Base-by-base conservation (phyloP, 2,888 invertebrate genomes). In the Coronaproctus castanopsis region DNA sequence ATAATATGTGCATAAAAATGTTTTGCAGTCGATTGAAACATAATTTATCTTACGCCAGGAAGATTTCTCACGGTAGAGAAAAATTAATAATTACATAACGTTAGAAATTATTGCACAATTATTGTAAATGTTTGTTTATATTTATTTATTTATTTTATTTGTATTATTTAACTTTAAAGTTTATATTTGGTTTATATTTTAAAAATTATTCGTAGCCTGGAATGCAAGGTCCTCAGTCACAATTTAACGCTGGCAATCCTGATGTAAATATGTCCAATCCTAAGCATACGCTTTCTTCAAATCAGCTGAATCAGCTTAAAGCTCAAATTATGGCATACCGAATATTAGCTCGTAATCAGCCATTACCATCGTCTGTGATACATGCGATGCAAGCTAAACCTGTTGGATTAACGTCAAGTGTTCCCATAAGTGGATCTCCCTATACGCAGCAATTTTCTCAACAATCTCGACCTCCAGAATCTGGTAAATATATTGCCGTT, bases 271-370 rank as follows among this genome's bases (percentile, higher is more conserved):
- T 52, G 54, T 54, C 54, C 19, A n/a, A 20, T 14, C 54, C 50
- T 2, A 54, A 21, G 55, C 58, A 54, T 3, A 24, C 20, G 19
- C 55, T 58, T 21, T 19, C 80, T 63, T 79, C 82, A 60, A 78
- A 78, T 63, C 95, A 96, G 71, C 79, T 95, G 65, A 82, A 85
- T 65, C 92, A 95, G 74, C 74, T 96, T 54, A 80, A 90, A 59
- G 77, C 91, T 8, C 96, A 97, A 75, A 95, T 97, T 68, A 87
- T 90, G 76, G 95, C 93, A 0, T 96, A 95, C 71, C 81, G 93
- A 61, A 78, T 87, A 69, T 74, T 96, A 62, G 88, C 93, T 19
- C 79, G 95, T 64, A 93, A 90, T 73, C 91, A 93, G 71, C 87
- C 91, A 0, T 75, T 96, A 24, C 83, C 88, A 1, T 87, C 85